Evolutionary conservation across 2,888 invertebrate genomes (phyloP), one percentile per base, ranked within the genome.

Genomic region (Nomada fabriciana): DNA sequence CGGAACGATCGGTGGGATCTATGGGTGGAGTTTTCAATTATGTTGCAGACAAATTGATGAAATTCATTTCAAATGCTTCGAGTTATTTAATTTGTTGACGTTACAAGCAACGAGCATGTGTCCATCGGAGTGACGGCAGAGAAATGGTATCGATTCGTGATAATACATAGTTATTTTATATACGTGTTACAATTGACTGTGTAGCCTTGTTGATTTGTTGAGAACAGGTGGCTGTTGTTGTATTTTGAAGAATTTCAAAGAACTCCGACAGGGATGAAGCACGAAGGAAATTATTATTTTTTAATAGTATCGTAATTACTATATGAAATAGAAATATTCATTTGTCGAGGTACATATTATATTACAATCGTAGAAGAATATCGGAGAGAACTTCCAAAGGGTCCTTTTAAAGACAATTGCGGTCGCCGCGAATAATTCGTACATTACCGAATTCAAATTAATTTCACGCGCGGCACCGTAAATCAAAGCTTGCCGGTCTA

Each of bases 401-500:
- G 63, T 29, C 52, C 52, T 23, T 7, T 29, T n/a, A 42, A 55
- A 73, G 47, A 68, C 64, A 65, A 52, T 55, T 57, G 7, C 42
- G 65, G 42, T 23, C 47, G 53, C 47, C 55, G 77, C 76, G 88
- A 91, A 90, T 92, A 90, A 91, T 91, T 91, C 91, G 89, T 92
- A 92, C 89, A 92, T 93, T 92, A 91, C 90, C 86, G 90, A 90
- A 92, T 93, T 90, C 89, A 90, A 92, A 93, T 93, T 93, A 93
- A 93, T 93, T 92, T 93, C 89, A 80, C 83, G 82, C 75, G 83
- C 76, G 42, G 82, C 52, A 60, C 81, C 88, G 86, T 92, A 91
- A 92, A 92, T 92, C 91, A 92, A 86, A 89, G 83, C 83, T 87
- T 86, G 84, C 83, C 82, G 87, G 88, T 90, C 90, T 89, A 90